These are phyloP conservation scores for Lates calcarifer DNA, from an alignment of 2,113 vertebrate genomes.

Conservation along the genomic window DNA sequence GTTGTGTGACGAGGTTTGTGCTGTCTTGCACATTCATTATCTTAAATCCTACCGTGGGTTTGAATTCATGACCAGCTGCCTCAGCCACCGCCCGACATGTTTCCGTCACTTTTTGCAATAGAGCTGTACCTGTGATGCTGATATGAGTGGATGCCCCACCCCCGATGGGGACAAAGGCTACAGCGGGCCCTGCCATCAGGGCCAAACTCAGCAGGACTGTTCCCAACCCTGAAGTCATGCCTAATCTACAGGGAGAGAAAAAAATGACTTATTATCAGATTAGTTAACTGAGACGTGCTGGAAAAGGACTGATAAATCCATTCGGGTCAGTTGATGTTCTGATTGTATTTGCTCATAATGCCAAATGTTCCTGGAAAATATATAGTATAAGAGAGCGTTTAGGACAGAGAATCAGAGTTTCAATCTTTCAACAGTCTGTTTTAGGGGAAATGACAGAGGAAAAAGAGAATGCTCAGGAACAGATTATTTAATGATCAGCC, in stretches of 20 bases:
- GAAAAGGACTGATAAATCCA: neutral
- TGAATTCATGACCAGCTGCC: constrained; percentile 71
- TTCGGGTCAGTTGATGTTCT: neutral
- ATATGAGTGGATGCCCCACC: constrained; percentile 67
- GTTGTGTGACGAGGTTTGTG: neutral
- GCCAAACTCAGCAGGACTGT: constrained; percentile 43
- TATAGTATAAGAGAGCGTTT: too few relatives aligned
- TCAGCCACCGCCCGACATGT: constrained; percentile 75
- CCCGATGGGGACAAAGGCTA: constrained; percentile 75
- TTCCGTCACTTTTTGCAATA: constrained; percentile 74
- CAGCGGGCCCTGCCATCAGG: constrained; percentile 35
- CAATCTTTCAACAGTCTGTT: too few relatives aligned
- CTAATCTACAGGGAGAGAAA: constrained; percentile 9
- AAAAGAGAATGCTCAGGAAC: too few relatives aligned
- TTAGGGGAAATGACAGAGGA: too few relatives aligned
- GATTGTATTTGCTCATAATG: too few relatives aligned
- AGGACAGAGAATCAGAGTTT: too few relatives aligned
- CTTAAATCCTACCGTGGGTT: constrained; percentile 72
- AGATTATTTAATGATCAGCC: neutral
- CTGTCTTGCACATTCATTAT: neutral
- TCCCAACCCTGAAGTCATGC: constrained; percentile 52
- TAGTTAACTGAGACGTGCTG: neutral
- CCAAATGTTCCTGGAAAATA: neutral
- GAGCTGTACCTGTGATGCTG: constrained; percentile 74
- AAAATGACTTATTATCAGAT: neutral